Evolutionary conservation across 1,140 invertebrate species (phyloP), one percentile per base, ranked within the genome.

Genomic region (Pteromalus puparum): DNA sequence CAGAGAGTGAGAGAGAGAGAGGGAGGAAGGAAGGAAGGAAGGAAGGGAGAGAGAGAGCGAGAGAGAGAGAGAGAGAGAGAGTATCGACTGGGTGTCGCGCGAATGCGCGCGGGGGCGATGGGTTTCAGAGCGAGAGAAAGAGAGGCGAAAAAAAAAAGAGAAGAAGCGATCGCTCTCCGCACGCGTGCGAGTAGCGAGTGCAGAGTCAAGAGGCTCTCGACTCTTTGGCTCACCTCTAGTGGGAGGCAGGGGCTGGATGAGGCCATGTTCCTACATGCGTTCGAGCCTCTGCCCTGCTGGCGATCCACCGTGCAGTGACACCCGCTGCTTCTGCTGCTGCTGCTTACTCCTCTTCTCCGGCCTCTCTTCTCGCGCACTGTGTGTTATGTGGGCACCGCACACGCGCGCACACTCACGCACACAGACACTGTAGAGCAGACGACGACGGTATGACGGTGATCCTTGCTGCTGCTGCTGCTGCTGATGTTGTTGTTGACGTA

Each of bases 211-310:
- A 38, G 70, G 30, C 70, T 7, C 70, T 15, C 1, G 34, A 70
- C 18, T n/a, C 18, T 30, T 75, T 85, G 68, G 91, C 92, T 93
- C 90, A 93, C 92, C 92, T 93, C 92, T 93, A 93, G 90, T 91
- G 92, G 92, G 92, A 92, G 92, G 92, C 92, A 93, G 92, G 92
- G 90, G 90, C 91, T 92, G 91, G 90, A 90, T 91, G 91, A 92
- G 91, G 92, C 92, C 92, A 93, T 93, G 90, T 93, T 92, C 92
- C 92, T 93, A 93, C 92, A 93, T 93, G 92, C 92, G 91, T 92
- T 92, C 92, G 90, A 91, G 90, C 91, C 91, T 92, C 90, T 90
- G 92, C 91, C 92, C 91, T 89, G 92, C 87, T 92, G 90, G 91
- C 91, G 90, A 92, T 91, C 87, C 88, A 89, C 89, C 87, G 88